These are phyloP conservation scores for Diuraphis noxia DNA, from an alignment of 1,140 invertebrate species.

Conservation along the genomic window DNA sequence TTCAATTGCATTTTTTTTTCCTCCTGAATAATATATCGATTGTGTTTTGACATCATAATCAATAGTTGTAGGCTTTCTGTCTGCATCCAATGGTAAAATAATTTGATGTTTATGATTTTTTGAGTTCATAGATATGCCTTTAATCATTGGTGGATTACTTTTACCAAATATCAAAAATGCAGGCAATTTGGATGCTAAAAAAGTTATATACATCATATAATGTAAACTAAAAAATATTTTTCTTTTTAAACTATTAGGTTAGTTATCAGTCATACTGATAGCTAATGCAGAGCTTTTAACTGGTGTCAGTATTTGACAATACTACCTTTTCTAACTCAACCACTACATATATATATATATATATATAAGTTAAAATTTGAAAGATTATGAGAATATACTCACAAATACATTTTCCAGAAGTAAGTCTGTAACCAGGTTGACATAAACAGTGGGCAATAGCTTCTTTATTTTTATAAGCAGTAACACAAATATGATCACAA, in stretches of 20 bases:
- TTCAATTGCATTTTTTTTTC: conserved; percentile 61
- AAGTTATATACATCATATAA: conserved; percentile 14
- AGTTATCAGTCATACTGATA: neutral
- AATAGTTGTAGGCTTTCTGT: conserved; percentile 67
- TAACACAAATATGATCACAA: conserved; percentile 76
- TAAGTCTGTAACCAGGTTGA: conserved; percentile 68
- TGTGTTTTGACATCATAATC: conserved; percentile 71
- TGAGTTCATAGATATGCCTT: conserved; percentile 63
- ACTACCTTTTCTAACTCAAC: neutral
- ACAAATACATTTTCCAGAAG: conserved; percentile 67
- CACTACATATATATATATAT: neutral
- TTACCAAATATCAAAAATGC: conserved; percentile 70
- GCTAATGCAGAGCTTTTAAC: neutral
- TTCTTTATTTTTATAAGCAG: conserved; percentile 63
- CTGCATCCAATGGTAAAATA: conserved; percentile 70
- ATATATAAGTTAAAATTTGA: neutral
- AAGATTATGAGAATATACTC: conserved; percentile 58
- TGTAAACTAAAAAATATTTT: neutral
- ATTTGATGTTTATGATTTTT: conserved; percentile 62
- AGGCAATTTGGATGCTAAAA: conserved; percentile 62
- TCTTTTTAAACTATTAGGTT: neutral
- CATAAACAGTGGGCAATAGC: conserved; percentile 69
- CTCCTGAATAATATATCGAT: conserved; percentile 73
- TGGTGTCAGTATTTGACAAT: neutral
- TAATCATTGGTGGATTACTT: conserved; percentile 68